These are phyloP conservation scores for Phyllotreta striolata DNA, from an alignment of 2,888 invertebrate genomes.

Conservation along the genomic window DNA sequence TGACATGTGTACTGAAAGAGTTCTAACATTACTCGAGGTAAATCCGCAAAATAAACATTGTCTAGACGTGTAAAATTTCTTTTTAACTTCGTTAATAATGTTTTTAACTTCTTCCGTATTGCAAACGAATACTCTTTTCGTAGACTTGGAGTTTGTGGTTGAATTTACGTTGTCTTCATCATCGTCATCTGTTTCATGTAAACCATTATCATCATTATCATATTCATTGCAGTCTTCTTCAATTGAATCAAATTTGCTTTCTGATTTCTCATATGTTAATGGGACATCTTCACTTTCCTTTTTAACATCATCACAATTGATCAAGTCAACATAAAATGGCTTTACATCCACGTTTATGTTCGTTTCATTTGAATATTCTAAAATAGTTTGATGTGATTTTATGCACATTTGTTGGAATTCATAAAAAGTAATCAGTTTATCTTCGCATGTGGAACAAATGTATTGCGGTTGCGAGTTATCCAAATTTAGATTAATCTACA, in stretches of 20 bases:
- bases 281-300: conserved; percentile 20
- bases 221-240: conserved; percentile 3
- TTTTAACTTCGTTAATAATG: conserved; percentile 45
- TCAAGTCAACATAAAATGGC: conserved; percentile 5
- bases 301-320: conserved; percentile 8
- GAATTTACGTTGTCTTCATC: conserved; percentile 8
- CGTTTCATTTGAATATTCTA: conserved; percentile 25
- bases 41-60: conserved; percentile 52
- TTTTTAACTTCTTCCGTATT: conserved; percentile 45
- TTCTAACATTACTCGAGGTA: conserved; percentile 45
- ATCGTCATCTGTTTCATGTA: not conserved
- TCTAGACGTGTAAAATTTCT: conserved; percentile 43
- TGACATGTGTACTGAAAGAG: conserved; percentile 52
- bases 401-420: conserved; percentile 48
- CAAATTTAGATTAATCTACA: conserved; percentile 5
- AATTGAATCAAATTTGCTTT: not conserved
- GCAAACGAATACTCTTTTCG: conserved; percentile 40
- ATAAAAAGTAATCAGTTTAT: conserved; percentile 48
- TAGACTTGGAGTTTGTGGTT: conserved; percentile 20
- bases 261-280: conserved; percentile 14
- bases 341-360: conserved; percentile 2
- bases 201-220: conserved; percentile 10
- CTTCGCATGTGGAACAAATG: conserved; percentile 31
- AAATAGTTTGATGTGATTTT: conserved; percentile 44
- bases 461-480: conserved; percentile 21